These are phyloP conservation scores for Camponotus vicinus DNA, from an alignment of 1,140 invertebrate genomes.

Conservation along the genomic window DNA sequence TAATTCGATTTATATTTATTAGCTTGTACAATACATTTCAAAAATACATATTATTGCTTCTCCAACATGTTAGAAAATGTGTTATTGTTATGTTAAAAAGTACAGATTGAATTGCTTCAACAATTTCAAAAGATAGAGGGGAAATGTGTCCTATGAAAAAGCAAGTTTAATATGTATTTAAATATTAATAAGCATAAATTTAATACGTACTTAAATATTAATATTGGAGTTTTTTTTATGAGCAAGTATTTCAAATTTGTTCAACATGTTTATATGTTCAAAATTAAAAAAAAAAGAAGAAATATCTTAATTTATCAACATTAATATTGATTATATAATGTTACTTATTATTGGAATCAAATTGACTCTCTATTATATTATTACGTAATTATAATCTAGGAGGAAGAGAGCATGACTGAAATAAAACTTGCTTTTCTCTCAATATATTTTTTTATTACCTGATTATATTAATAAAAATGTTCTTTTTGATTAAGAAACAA, in stretches of 20 bases:
- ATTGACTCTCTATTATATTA: no score
- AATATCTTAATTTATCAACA: neutral
- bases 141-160: neutral
- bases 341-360: neutral
- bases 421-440: neutral
- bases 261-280: neutral
- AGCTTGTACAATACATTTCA: neutral
- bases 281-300: neutral
- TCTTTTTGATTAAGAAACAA: neutral
- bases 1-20: neutral
- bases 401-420: no score
- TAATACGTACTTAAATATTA: no score
- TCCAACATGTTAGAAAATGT: neutral
- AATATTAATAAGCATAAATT: neutral
- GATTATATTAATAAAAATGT: neutral
- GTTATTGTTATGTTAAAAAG: neutral
- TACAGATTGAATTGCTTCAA: neutral
- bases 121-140: neutral
- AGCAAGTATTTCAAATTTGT: neutral
- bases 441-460: neutral
- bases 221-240: neutral
- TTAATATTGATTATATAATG: constrained; percentile 7
- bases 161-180: neutral
- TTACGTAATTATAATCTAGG: neutral
- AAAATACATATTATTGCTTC: neutral